Conservation (phyloP, 2,113 vertebrate species). For the Dasyornis broadbenti region DNA sequence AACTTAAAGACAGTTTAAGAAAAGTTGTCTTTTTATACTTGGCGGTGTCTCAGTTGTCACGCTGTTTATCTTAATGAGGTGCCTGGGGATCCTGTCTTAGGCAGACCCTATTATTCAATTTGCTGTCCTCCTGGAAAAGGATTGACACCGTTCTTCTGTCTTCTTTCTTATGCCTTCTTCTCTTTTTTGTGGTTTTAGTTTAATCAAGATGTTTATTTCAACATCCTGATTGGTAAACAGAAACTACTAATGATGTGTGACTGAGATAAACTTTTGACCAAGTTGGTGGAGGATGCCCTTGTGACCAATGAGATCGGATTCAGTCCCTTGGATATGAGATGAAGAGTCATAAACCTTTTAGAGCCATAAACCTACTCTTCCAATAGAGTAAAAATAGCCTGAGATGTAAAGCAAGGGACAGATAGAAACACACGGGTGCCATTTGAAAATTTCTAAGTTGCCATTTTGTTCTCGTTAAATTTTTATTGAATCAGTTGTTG, state of each 20-base stretch:
- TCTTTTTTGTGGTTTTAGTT: background rate
- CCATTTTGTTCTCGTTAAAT: background rate
- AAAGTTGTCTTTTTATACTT: background rate
- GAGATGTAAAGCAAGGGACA: background rate
- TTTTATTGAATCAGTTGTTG: conserved; percentile 20
- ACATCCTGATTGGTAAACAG: background rate
- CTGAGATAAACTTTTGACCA: background rate
- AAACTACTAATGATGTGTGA: background rate
- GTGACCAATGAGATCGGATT: background rate
- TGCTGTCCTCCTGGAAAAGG: background rate
- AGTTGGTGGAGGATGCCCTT: background rate
- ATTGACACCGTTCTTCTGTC: background rate
- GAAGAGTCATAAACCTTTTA: background rate
- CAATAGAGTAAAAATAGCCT: background rate
- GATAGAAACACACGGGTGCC: background rate
- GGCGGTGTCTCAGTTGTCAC: background rate
- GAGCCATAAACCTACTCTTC: too few relatives aligned
- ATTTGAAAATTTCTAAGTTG: background rate
- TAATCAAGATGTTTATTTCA: background rate
- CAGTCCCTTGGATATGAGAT: background rate
- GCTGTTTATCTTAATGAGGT: background rate
- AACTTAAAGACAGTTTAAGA: background rate
- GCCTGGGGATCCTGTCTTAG: background rate
- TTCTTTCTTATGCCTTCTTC: background rate
- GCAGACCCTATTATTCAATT: background rate